These are phyloP conservation scores for Lineus longissimus DNA, from an alignment of 1,140 invertebrate species.

Conservation along the genomic window DNA sequence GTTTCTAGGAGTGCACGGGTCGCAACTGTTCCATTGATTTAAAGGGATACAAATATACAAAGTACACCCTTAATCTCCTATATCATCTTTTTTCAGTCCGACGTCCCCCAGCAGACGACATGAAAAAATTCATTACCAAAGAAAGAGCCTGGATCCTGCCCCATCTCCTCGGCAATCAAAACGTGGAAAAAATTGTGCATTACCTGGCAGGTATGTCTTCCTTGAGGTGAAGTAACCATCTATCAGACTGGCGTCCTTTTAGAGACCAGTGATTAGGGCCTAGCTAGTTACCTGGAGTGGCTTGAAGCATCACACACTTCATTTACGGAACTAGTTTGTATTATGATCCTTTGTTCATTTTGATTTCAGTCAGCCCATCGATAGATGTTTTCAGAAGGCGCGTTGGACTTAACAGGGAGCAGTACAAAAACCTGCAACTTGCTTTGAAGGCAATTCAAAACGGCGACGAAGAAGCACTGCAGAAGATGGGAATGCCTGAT, in stretches of 20 bases:
- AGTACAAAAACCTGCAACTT: constrained; percentile 30
- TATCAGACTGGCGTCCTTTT: too few species aligned
- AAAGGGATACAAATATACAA: neutral
- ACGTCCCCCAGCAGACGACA: constrained; percentile 36
- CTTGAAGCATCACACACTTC: too few species aligned
- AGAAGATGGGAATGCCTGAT: constrained; percentile 43
- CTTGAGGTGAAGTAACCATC: too few species aligned
- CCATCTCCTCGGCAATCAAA: constrained; percentile 40
- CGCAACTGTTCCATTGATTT: too few species aligned
- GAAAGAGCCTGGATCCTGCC: constrained; percentile 43
- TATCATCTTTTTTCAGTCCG: constrained; percentile 27
- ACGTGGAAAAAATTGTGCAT: constrained; percentile 38
- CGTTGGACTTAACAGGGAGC: constrained; percentile 31
- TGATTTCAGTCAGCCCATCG: constrained; percentile 39
- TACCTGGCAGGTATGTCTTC: constrained; percentile 34
- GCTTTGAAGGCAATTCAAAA: constrained; percentile 36
- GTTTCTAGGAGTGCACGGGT: too few species aligned
- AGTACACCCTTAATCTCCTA: neutral
- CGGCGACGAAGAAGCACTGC: constrained; percentile 39
- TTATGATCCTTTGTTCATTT: too few species aligned
- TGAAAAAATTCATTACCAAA: constrained; percentile 35
- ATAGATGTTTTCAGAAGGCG: constrained; percentile 33
- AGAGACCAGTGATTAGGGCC: too few species aligned
- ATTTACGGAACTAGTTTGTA: too few species aligned
- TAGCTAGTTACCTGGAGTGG: too few species aligned